Evolutionary conservation across 2,113 vertebrate species (phyloP), one percentile per base, ranked within the genome.

Genomic region (Ptychochromis oligacanthus): DNA sequence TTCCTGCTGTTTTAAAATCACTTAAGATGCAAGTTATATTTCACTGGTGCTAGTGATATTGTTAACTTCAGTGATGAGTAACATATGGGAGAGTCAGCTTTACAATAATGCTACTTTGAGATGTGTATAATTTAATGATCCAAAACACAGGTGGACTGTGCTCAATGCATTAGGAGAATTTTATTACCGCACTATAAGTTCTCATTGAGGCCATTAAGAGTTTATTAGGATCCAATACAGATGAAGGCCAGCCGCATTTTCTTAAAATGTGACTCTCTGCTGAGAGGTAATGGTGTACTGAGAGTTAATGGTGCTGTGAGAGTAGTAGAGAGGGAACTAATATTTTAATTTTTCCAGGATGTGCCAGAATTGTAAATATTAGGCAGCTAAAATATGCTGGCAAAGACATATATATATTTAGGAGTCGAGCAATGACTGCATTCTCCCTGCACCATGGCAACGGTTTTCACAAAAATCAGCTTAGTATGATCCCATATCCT

Each of bases 11-110:
- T 55, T 55, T n/a, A n/a, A 10, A 55, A n/a, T 10, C 4, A 55
- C 6, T 22, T 56, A 5, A 22, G 10, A 9, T 52, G 26, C 0
- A 0, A 54, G 43, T 28, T 4, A 0, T 1, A 72, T 54, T 34
- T 72, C 0, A 31, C 43, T 14, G 46, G 26, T 26, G 7, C 67
- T 72, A 52, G 65, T 52, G 26, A 52, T 72, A 31, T 46, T 72
- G 46, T 31, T 31, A 72, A 72, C 26, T 52, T 72, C 46, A 54
- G 46, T 54, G 26, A 72, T 52, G 4, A 7, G 13, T 8, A 4
- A 52, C 17, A 72, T 43, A n/a, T 6, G 12, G 43, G 1, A 31
- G 24, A 72, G 43, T 72, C 17, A 72, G 1, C 52, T 72, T 72
- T 54, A 52, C 46, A 72, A 4, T 31, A 52, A 9, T 24, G 28